Base-by-base conservation (phyloP, 2,113 vertebrate genomes). In the Psilopsiagon aurifrons region DNA sequence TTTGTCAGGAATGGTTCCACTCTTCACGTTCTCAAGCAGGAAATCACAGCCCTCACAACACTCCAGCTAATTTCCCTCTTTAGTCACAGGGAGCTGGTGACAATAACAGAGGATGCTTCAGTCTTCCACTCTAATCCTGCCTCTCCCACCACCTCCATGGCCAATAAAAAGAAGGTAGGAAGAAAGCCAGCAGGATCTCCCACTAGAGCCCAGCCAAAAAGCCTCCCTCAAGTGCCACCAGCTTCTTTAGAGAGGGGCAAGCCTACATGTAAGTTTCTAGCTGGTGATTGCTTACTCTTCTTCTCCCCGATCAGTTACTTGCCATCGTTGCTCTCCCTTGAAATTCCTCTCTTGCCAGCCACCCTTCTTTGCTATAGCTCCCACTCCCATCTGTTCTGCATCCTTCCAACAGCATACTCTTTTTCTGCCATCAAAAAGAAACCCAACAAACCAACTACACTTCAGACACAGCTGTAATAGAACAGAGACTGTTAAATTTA, bases 1-100 rank as follows among this genome's bases (percentile, higher is more conserved):
- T 89, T 96, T 93, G 92, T 94, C 96, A 97, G 87, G 63, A 85
- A 96, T 27, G n/a, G 74, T 92, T 96, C 84, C n/a, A 77, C 66
- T 91, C 92, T 70, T 86, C 55, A 24, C 87, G 77, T 85, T 89
- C 96, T 79, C 62, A 43, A 63, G 86, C 86, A 94, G 96, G 95
- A 96, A 97, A 94, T 59, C 57, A 15, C 92, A 94, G 81, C 96
- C 94, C 93, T 95, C 96, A 94, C 77, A 93, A 94, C 81, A 84
- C 86, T 92, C 60, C 83, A 77, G 83, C 77, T 94, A 68, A 76
- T 82, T 91, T 89, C 74, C 74, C 66, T 94, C 20, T 6, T 70
- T 70, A 84, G 77, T 93, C 83, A 93, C 66, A 33, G 28, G 66
- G 76, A 92, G 33, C 57, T 88, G 69, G 49, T 73, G 74, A 47